A percentile compares a stretch with the other conserved stretches of the same genome.
These are phyloP conservation scores for Macrophya annulata DNA, from an alignment of 2,888 invertebrate genomes.

Conservation along the genomic window DNA sequence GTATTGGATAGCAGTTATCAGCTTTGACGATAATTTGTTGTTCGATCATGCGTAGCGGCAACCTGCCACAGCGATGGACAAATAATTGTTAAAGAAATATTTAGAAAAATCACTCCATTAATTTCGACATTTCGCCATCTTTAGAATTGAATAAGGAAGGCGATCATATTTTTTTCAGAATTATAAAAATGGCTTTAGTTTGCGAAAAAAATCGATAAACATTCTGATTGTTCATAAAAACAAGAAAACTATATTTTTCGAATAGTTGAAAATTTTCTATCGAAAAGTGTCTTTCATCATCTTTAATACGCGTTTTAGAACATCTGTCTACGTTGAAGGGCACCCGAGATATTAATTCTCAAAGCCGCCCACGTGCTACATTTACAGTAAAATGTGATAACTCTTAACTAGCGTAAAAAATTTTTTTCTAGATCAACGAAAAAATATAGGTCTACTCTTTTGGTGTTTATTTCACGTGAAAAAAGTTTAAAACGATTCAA, in stretches of 20 bases:
- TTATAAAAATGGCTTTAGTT: background rate
- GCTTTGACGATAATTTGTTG: too few relatives aligned
- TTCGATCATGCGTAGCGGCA: too few relatives aligned
- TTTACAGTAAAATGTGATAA: background rate
- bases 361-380: background rate
- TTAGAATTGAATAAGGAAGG: background rate
- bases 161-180: background rate
- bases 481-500: constrained; percentile 28
- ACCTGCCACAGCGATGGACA: background rate
- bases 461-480: too few relatives aligned
- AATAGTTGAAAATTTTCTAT: background rate
- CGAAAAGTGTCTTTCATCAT: background rate
- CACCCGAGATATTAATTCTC: background rate
- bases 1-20: too few relatives aligned
- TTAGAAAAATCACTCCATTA: background rate
- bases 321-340: background rate
- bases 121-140: too few relatives aligned
- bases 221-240: background rate
- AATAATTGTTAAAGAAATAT: background rate
- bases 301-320: too few relatives aligned
- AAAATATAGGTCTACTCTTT: background rate
- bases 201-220: background rate
- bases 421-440: background rate
- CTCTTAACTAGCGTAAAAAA: background rate
- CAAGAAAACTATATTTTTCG: background rate